Evolutionary conservation across 2,888 invertebrate species (phyloP).

Genomic region (Lithodes maja): DNA sequence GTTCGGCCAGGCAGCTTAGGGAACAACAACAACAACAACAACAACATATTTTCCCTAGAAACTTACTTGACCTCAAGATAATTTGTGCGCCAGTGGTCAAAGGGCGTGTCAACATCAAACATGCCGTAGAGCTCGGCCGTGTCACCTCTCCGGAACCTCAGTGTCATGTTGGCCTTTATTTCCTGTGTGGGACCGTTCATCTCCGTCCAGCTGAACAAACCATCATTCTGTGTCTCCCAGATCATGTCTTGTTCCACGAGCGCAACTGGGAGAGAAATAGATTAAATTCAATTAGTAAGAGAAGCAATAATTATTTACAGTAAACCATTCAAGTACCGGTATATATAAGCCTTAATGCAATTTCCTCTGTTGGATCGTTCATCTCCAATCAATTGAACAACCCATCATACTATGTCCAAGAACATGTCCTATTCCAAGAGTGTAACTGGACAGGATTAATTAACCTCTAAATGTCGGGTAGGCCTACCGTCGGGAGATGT

Average conservation of each 20-base stretch:
- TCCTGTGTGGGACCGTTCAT: conserved; percentile 15
- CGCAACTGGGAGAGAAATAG: conserved; percentile 30
- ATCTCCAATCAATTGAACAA: no score
- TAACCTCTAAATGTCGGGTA: no score
- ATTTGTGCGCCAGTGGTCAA: conserved; percentile 57
- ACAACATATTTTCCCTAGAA: no score
- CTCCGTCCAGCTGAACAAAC: conserved; percentile 52
- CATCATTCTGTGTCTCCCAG: conserved; percentile 55
- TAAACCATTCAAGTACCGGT: not conserved
- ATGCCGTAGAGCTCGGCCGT: conserved; percentile 60
- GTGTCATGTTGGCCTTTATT: conserved; percentile 40
- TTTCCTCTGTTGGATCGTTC: no score
- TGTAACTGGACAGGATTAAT: no score
- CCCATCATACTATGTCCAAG: no score
- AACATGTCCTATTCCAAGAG: no score
- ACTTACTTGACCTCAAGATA: conserved; percentile 61
- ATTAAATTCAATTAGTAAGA: not conserved
- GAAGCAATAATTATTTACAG: not conserved
- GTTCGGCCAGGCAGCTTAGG: no score
- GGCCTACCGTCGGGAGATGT: no score
- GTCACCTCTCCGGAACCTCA: conserved; percentile 45
- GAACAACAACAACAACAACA: no score
- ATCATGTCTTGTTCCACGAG: conserved; percentile 46
- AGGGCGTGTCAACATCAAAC: conserved; percentile 56
- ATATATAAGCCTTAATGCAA: no score